A percentile compares a stretch with the other conserved stretches of the same genome.
Evolutionary conservation across 2,888 invertebrate genomes (phyloP).

Genomic region (Drosophila niveifrons): DNA sequence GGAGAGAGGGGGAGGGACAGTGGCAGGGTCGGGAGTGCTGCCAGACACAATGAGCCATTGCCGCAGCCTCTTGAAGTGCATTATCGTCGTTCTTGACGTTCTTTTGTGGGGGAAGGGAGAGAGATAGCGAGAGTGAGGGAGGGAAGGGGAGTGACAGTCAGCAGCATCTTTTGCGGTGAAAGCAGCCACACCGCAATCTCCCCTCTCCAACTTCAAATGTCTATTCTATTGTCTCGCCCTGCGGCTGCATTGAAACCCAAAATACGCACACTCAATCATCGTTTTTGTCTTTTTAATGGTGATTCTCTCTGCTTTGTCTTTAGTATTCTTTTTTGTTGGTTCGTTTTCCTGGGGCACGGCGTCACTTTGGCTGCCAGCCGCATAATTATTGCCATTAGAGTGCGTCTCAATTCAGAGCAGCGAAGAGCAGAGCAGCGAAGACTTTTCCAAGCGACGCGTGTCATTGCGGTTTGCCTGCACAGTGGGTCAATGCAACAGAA

Average conservation of each 20-base stretch:
- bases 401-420: constrained; percentile 76
- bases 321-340: neutral
- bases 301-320: constrained; percentile 31
- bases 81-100: constrained; percentile 75
- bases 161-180: constrained; percentile 72
- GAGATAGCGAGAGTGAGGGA: neutral
- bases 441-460: constrained; percentile 72
- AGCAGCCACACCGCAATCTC: constrained; percentile 23
- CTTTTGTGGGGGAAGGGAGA: neutral
- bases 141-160: neutral
- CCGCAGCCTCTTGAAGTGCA: constrained; percentile 76
- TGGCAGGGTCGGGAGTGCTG: constrained; percentile 5
- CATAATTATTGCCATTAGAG: constrained; percentile 81
- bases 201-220: neutral
- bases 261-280: constrained; percentile 81
- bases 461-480: constrained; percentile 71
- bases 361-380: constrained; percentile 57
- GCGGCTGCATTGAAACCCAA: constrained; percentile 72
- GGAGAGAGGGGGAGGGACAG: constrained; percentile 3
- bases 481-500: constrained; percentile 58
- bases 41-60: constrained; percentile 77
- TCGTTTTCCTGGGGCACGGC: constrained; percentile 32
- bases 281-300: constrained; percentile 79
- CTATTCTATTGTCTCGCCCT: constrained; percentile 28
- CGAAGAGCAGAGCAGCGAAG: constrained; percentile 8